These are phyloP conservation scores for Pseudobourletiella spinata DNA, from an alignment of 1,140 invertebrate genomes.

Conservation along the genomic window DNA sequence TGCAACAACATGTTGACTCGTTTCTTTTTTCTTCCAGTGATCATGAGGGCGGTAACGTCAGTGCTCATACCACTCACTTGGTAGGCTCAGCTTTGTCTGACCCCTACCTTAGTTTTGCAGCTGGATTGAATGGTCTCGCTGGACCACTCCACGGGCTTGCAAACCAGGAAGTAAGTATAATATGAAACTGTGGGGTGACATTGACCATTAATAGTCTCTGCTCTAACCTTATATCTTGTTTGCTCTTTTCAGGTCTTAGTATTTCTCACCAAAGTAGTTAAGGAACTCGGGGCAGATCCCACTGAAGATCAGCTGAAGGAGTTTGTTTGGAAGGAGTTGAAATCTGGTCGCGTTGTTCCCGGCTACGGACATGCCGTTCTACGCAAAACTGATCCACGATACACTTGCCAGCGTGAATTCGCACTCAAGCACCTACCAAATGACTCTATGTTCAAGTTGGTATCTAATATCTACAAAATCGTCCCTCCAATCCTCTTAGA, in stretches of 20 bases:
- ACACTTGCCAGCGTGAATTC: conserved; percentile 89
- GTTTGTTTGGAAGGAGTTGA: conserved; percentile 90
- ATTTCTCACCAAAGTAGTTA: conserved; percentile 70
- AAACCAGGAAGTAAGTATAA: conserved; percentile 70
- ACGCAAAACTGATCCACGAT: conserved; percentile 91
- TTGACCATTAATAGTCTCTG: no score
- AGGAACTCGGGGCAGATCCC: conserved; percentile 68
- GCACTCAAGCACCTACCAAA: conserved; percentile 88
- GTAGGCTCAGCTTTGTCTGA: conserved; percentile 91
- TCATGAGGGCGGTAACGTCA: conserved; percentile 93
- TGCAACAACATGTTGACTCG: background rate
- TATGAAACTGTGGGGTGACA: no score
- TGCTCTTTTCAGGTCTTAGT: conserved; percentile 59
- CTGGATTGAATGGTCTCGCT: conserved; percentile 87
- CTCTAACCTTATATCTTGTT: no score
- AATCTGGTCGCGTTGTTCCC: conserved; percentile 89
- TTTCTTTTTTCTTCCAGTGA: conserved; percentile 49
- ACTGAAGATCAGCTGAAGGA: conserved; percentile 81
- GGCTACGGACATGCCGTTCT: conserved; percentile 96
- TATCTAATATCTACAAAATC: conserved; percentile 86
- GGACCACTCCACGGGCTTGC: conserved; percentile 93
- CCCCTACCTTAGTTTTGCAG: conserved; percentile 87
- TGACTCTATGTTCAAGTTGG: conserved; percentile 83
- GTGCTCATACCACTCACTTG: conserved; percentile 87
- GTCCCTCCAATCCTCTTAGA: conserved; percentile 87